Percentiles rank a stretch among this genome's conserved stretches.
phyloP scores from a whole-genome alignment of 2,888 invertebrate species.

The Apoderus coryli region DNA sequence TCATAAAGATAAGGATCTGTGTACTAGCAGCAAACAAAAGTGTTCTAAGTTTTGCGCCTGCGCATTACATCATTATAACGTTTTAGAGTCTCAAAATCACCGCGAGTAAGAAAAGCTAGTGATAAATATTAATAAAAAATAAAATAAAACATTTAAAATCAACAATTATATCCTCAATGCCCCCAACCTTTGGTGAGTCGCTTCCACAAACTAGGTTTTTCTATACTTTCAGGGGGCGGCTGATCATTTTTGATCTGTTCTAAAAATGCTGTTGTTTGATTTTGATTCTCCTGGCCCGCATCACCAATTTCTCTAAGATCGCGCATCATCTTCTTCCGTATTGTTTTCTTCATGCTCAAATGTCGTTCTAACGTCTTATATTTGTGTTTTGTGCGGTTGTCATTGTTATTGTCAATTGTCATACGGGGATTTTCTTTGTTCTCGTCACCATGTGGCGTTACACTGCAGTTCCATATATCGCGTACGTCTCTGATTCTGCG shows the following conservation, averaged over 20 bases:
- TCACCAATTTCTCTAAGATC: slow-evolving; percentile 53
- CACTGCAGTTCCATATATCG: slow-evolving; percentile 35
- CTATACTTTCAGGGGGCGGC: slow-evolving; percentile 32
- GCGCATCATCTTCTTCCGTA: slow-evolving; percentile 72
- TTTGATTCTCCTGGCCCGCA: slow-evolving; percentile 24
- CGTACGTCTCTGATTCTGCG: slow-evolving; percentile 62
- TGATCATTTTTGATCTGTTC: slow-evolving; percentile 34
- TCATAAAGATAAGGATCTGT: too few species aligned
- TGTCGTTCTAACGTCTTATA: slow-evolving; percentile 65
- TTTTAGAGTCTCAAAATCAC: too few species aligned
- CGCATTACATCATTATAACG: too few species aligned
- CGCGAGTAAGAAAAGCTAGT: too few species aligned
- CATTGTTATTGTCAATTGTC: slow-evolving; percentile 33
- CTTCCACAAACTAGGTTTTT: slow-evolving; percentile 34
- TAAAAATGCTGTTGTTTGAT: slow-evolving; percentile 28
- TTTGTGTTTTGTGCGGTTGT: slow-evolving; percentile 50
- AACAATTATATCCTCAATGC: slow-evolving; percentile 18
- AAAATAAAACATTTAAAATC: slow-evolving; percentile 1
- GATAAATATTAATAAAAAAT: background rate
- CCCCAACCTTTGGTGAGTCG: slow-evolving; percentile 33
- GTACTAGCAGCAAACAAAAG: too few species aligned
- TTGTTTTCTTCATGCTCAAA: slow-evolving; percentile 77
- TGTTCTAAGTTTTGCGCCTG: too few species aligned
- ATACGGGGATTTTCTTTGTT: slow-evolving; percentile 34
- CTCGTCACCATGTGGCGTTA: slow-evolving; percentile 19